Conservation (phyloP, 2,797 vertebrate genomes). For the Valencia hispanica region DNA sequence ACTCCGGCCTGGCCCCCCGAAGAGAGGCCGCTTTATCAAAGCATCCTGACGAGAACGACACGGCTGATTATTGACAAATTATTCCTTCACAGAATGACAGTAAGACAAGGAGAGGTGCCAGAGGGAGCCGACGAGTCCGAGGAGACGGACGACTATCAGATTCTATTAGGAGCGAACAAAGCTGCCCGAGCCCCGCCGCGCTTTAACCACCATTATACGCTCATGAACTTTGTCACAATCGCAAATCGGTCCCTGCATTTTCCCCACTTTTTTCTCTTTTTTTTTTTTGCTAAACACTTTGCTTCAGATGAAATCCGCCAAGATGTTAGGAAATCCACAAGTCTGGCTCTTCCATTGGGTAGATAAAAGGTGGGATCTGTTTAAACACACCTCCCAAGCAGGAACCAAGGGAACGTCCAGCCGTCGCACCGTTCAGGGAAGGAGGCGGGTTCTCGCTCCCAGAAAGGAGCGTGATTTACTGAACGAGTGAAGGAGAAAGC, state of each 20-base stretch:
- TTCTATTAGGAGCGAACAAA: constrained; percentile 84
- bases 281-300: too few species aligned
- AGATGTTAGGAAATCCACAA: not conserved
- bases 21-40: constrained; percentile 77
- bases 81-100: constrained; percentile 79
- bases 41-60: constrained; percentile 81
- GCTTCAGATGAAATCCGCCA: not conserved
- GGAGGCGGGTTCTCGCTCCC: too few species aligned
- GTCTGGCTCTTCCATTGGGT: not conserved
- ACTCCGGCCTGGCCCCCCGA: constrained; percentile 66
- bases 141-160: constrained; percentile 82
- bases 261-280: constrained; percentile 35
- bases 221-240: constrained; percentile 78
- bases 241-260: constrained; percentile 59
- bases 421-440: too few species aligned
- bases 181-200: constrained; percentile 64
- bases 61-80: constrained; percentile 88
- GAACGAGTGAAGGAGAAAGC: too few species aligned
- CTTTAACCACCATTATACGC: constrained; percentile 79
- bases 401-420: too few species aligned
- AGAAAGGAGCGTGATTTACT: too few species aligned
- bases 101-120: constrained; percentile 60
- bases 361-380: not conserved
- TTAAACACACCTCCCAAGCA: too few species aligned
- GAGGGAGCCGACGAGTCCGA: constrained; percentile 55